These are phyloP conservation scores for Chloroceryle inda DNA, from an alignment of 2,797 vertebrate species.

Conservation along the genomic window DNA sequence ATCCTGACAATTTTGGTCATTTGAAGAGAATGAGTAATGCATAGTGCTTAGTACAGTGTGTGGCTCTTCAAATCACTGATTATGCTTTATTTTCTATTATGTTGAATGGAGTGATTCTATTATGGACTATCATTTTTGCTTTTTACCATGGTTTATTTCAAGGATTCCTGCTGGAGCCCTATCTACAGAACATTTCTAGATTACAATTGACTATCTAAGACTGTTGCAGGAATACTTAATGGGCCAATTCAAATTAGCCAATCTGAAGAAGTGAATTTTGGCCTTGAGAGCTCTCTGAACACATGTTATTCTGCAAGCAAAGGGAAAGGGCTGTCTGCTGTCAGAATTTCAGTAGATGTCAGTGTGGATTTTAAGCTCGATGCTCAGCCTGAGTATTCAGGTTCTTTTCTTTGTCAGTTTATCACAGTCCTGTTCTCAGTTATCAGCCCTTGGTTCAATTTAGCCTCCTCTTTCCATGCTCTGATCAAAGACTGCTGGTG, in stretches of 20 bases:
- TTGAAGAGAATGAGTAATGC: conserved; percentile 43
- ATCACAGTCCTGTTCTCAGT: background rate
- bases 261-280: conserved; percentile 2
- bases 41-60: background rate
- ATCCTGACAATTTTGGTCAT: conserved; percentile 60
- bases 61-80: conserved; percentile 29
- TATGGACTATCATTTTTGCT: conserved; percentile 41
- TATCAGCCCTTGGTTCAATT: background rate
- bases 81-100: conserved; percentile 68
- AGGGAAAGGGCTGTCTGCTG: conserved; percentile 39
- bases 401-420: background rate
- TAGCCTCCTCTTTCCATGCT: background rate
- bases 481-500: background rate
- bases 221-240: conserved; percentile 47
- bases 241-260: conserved; percentile 29
- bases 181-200: conserved; percentile 19
- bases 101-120: conserved; percentile 34
- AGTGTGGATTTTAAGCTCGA: conserved; percentile 59
- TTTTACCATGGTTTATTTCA: conserved; percentile 36
- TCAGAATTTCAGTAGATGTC: conserved; percentile 61
- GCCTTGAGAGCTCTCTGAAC: background rate
- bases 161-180: conserved; percentile 12
- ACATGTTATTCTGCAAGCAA: background rate
- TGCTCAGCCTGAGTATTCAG: background rate
- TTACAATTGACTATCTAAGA: conserved; percentile 43